phyloP scores from a whole-genome alignment of 2,797 vertebrate genomes.

The Brachyrhaphis roseni region DNA sequence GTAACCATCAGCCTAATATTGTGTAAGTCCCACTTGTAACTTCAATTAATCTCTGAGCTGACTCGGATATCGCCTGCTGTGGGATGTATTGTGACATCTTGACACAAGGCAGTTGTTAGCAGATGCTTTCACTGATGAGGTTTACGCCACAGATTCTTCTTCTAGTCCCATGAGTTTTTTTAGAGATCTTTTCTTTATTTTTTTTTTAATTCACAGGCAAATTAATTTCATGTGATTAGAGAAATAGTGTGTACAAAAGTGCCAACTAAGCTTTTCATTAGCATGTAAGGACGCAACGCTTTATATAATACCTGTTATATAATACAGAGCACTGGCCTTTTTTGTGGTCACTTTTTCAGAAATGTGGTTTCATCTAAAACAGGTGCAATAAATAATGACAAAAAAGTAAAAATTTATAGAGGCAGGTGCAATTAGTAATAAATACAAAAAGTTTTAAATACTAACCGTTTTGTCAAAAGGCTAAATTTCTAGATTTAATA shows the following conservation, averaged over 20 bases:
- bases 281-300: background rate
- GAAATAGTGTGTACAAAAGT: background rate
- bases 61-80: background rate
- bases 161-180: background rate
- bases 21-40: background rate
- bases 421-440: background rate
- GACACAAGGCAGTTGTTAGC: background rate
- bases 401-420: background rate
- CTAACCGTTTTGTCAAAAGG: conserved; percentile 11
- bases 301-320: background rate
- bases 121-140: background rate
- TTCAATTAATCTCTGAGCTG: background rate
- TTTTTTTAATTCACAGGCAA: background rate
- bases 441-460: background rate
- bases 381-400: background rate
- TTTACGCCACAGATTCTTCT: background rate
- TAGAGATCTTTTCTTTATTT: background rate
- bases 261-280: background rate
- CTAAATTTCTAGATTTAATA: conserved; percentile 22
- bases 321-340: background rate
- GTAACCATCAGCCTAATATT: background rate
- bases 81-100: background rate
- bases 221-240: background rate
- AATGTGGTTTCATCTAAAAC: background rate
- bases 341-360: background rate